Base-by-base conservation (phyloP, 2,113 vertebrate genomes). In the Arvicanthis niloticus region DNA sequence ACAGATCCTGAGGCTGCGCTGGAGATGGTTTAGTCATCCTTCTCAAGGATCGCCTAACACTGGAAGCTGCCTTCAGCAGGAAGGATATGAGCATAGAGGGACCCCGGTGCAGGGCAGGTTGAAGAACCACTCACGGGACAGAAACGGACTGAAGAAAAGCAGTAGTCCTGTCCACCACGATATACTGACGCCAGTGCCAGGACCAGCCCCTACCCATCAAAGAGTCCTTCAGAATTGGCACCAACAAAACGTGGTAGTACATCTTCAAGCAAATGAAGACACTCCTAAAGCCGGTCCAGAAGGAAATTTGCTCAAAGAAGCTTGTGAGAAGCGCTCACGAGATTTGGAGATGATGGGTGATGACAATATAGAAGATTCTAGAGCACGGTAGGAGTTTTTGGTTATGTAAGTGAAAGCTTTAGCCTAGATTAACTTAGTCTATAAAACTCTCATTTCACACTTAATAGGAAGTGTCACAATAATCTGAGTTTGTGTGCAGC, bases 11-110 rank as follows among this genome's bases (percentile, higher is more conserved):
- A 98, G 99, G 98, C 99, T 99, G 60, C 99, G 99, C 97, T 99
- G 99, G 99, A 99, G 99, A 93, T 99, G 99, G 99, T 99, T 99
- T 96, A 99, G 99, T 97, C 99, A 99, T 98, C 99, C 99, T 96
- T 99, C 99, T 73, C 99, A 99, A 98, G 99, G 99, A 98, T 99
- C 98, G 98, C 99, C n/a, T 96, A 99, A 40, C 99, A 98, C 98
- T 96, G 99, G 99, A 97, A 99, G 99, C 98, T 99, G 99, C 98
- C 99, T 99, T 92, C 99, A 99, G 98, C 99, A 99, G 99, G 99
- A 99, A 98, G 99, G 99, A 98, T 99, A 99, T 93, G 99, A 99
- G 96, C 99, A 99, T 98, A 98, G 99, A 97, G 99, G 99, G 70
- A 99, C 99, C 13, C 98, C 99, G 48, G 99, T 99, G 94, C 99